These are phyloP conservation scores for Muntiacus reevesi DNA, from an alignment of 2,113 vertebrate genomes.

Conservation along the genomic window DNA sequence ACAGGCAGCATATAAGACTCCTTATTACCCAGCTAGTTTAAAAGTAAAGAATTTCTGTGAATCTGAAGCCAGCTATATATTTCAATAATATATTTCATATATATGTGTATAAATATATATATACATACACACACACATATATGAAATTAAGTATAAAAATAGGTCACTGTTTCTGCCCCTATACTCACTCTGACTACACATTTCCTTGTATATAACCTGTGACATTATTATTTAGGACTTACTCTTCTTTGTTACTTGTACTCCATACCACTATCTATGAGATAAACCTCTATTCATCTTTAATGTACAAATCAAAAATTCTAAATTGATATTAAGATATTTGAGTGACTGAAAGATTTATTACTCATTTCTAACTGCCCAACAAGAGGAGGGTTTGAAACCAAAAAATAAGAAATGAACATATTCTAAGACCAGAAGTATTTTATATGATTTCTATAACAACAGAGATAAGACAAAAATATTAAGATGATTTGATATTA, in stretches of 20 bases:
- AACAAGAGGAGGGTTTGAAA: background rate
- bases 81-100: background rate
- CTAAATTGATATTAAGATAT: background rate
- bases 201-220: background rate
- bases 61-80: constrained; percentile 3
- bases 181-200: background rate
- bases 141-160: background rate
- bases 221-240: background rate
- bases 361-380: background rate
- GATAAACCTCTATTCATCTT: constrained; percentile 12
- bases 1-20: background rate
- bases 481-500: background rate
- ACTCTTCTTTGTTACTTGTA: background rate
- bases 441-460: background rate
- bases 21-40: background rate
- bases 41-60: background rate
- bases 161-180: background rate
- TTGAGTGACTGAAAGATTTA: background rate
- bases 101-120: background rate
- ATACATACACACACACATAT: background rate
- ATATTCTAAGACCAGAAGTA: background rate
- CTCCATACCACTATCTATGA: background rate
- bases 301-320: background rate
- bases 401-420: background rate
- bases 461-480: constrained; percentile 12